Conservation (phyloP, 2,888 invertebrate species). For the Laspeyria flexula region DNA sequence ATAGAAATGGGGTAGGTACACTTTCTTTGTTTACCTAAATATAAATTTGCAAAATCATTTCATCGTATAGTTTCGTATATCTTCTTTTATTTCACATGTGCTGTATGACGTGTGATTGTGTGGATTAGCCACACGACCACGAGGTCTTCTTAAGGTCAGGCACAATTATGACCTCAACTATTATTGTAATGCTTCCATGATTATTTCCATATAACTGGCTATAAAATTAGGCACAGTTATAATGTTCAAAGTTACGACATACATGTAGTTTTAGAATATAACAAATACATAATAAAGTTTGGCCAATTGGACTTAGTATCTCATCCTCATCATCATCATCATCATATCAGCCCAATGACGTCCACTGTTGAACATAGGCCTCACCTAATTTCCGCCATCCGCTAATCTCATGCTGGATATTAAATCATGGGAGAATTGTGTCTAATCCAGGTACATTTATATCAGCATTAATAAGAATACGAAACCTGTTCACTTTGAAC, state of each 20-base stretch:
- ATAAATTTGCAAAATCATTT: not conserved
- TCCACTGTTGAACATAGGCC: no score
- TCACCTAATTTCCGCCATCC: no score
- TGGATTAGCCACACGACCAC: slow-evolving; percentile 1
- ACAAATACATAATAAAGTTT: not conserved
- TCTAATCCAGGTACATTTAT: no score
- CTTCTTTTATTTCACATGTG: not conserved
- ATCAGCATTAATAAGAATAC: no score
- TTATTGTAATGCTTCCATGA: slow-evolving; percentile 22
- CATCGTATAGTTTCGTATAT: not conserved
- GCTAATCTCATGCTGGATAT: no score
- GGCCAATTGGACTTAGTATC: not conserved
- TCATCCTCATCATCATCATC: no score
- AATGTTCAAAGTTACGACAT: slow-evolving; percentile 4
- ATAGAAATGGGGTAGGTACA: no score
- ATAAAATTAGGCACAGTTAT: slow-evolving; percentile 14
- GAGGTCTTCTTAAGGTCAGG: slow-evolving; percentile 9
- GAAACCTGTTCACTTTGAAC: no score
- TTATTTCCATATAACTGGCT: slow-evolving; percentile 16
- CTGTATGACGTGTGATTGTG: not conserved
- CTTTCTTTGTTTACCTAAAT: not conserved
- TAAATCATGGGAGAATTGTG: no score
- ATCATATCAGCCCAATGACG: no score
- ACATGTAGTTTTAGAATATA: not conserved
- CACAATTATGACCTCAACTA: slow-evolving; percentile 8